Conservation (phyloP, 2,797 vertebrate genomes). For the Ficedula albicollis region DNA sequence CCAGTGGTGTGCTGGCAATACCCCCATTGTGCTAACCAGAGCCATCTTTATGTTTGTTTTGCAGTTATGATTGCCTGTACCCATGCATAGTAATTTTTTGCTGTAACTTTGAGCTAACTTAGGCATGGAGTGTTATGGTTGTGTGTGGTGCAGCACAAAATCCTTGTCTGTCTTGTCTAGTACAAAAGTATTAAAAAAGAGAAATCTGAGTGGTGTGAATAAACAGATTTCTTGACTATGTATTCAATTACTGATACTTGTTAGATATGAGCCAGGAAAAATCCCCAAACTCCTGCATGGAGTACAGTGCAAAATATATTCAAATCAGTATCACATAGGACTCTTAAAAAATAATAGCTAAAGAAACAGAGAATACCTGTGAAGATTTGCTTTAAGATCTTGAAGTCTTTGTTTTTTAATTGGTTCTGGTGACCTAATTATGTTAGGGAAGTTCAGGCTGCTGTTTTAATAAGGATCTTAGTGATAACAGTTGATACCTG, state of each 20-base stretch:
- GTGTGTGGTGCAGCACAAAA: background rate
- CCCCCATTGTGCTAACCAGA: background rate
- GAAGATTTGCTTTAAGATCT: background rate
- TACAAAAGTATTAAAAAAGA: background rate
- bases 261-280: background rate
- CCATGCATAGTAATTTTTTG: background rate
- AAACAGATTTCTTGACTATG: background rate
- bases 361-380: background rate
- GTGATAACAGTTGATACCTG: background rate
- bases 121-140: background rate
- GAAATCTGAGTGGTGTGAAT: background rate
- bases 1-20: background rate
- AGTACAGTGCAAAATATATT: background rate
- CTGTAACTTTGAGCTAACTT: background rate
- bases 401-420: background rate
- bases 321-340: background rate
- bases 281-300: accelerated
- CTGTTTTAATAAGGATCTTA: background rate
- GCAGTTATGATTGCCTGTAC: background rate
- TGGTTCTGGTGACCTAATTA: background rate
- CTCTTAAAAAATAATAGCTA: background rate
- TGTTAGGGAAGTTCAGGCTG: background rate
- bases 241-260: background rate
- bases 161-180: background rate
- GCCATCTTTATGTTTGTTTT: background rate